These are phyloP conservation scores for Ophiodon elongatus DNA, from an alignment of 2,113 vertebrate species.

Conservation along the genomic window DNA sequence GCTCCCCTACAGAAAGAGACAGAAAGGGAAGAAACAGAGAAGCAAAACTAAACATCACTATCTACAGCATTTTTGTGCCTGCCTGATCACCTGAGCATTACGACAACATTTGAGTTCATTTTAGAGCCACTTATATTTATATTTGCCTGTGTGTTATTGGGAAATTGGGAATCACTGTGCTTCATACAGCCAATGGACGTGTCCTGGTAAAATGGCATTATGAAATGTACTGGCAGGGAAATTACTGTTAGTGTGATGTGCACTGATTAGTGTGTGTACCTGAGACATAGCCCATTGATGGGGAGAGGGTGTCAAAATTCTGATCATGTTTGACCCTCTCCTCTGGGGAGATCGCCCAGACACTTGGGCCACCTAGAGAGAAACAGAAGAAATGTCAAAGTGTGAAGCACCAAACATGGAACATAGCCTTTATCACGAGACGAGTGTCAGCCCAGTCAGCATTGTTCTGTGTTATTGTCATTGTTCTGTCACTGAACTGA, in stretches of 20 bases:
- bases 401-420: not conserved
- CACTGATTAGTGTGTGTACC: conserved; percentile 78
- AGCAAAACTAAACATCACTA: not conserved
- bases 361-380: conserved; percentile 85
- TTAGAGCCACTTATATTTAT: not conserved
- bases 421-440: not conserved
- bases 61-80: not conserved
- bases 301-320: conserved; percentile 92
- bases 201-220: not conserved
- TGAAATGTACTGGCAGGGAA: not conserved
- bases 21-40: not conserved
- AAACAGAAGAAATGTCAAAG: not conserved
- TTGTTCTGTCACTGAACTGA: not conserved
- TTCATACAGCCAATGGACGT: not conserved
- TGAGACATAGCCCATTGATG: conserved; percentile 89
- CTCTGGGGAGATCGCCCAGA: conserved; percentile 93
- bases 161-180: not conserved
- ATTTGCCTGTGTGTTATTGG: not conserved
- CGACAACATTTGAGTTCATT: not conserved
- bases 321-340: conserved; percentile 93
- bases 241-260: not conserved
- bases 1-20: conserved; percentile 87
- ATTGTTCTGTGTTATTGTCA: not conserved
- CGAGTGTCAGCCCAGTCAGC: not conserved
- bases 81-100: not conserved